These are phyloP conservation scores for Aradus depressus DNA, from an alignment of 2,888 invertebrate species.

Conservation along the genomic window DNA sequence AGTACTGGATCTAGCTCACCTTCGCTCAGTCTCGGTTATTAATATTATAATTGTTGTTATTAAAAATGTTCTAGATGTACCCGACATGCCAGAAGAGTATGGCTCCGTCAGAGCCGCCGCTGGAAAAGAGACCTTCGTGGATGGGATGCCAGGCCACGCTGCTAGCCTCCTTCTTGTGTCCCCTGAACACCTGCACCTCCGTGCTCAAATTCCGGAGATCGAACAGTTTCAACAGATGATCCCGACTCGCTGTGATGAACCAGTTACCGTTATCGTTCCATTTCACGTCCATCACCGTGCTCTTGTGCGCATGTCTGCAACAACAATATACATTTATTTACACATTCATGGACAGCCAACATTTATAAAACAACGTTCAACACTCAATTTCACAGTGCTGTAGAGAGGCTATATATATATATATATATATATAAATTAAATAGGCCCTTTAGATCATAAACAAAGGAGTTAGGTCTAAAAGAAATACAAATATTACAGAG, in stretches of 20 bases:
- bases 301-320: constrained; percentile 90
- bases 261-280: constrained; percentile 99
- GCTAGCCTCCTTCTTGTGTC: constrained; percentile 97
- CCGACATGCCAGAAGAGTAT: constrained; percentile 98
- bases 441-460: no score
- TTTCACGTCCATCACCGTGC: constrained; percentile 97
- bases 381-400: no score
- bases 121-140: constrained; percentile 88
- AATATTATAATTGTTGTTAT: no score
- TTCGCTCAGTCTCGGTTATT: no score
- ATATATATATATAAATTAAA: no score
- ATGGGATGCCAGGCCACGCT: constrained; percentile 97
- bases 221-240: constrained; percentile 93
- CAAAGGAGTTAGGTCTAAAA: no score
- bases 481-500: no score
- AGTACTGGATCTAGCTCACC: no score
- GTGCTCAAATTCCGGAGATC: constrained; percentile 91
- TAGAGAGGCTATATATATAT: no score
- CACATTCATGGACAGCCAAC: no score
- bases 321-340: constrained; percentile 6
- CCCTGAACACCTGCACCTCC: constrained; percentile 94
- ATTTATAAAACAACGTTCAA: no score
- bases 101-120: constrained; percentile 97
- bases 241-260: constrained; percentile 95
- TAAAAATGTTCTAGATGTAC: no score